Percentiles rank a stretch among this genome's conserved stretches.
Evolutionary conservation across 92 coral and sea anemone genomes (phyloP).

Genomic region (Zoanthus sociatus): DNA sequence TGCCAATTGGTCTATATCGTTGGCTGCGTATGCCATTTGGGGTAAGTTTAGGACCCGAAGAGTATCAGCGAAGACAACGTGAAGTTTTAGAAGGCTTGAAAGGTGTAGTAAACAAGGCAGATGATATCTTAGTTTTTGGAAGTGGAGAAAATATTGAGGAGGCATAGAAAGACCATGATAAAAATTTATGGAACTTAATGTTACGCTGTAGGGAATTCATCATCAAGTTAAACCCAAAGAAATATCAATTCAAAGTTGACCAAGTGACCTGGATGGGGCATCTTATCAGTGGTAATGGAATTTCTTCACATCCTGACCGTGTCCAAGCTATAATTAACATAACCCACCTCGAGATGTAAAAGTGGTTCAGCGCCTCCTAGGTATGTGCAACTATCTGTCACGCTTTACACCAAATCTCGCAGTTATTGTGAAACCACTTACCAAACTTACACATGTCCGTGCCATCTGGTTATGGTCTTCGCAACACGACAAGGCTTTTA

Average conservation of each 20-base stretch:
- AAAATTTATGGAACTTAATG: conserved; percentile 1
- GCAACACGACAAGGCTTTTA: not conserved
- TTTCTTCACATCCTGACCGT: conserved; percentile 24
- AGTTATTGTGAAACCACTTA: conserved; percentile 11
- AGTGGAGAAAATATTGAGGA: conserved; percentile 39
- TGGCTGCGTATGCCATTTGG: conserved; percentile 56
- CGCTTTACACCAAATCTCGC: conserved; percentile 32
- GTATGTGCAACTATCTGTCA: conserved; percentile 18
- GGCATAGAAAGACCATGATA: conserved; percentile 8
- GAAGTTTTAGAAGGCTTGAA: conserved; percentile 7
- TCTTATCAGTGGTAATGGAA: conserved; percentile 3
- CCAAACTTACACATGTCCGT: not conserved
- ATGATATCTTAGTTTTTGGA: conserved; percentile 40
- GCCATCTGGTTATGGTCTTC: conserved; percentile 26
- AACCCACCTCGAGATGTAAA: not conserved
- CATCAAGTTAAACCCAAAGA: conserved; percentile 18
- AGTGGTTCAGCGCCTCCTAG: conserved; percentile 16
- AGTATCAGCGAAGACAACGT: conserved; percentile 6
- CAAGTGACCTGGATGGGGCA: not conserved
- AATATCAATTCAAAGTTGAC: not conserved
- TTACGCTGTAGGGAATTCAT: conserved; percentile 11
- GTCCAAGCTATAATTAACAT: conserved; percentile 14
- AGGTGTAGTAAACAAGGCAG: conserved; percentile 42
- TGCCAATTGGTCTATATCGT: conserved; percentile 36
- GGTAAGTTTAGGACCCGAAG: conserved; percentile 38